Evolutionary conservation across 1,140 invertebrate genomes (phyloP), one percentile per base, ranked within the genome.

Genomic region (Drosophila nigrodunni): DNA sequence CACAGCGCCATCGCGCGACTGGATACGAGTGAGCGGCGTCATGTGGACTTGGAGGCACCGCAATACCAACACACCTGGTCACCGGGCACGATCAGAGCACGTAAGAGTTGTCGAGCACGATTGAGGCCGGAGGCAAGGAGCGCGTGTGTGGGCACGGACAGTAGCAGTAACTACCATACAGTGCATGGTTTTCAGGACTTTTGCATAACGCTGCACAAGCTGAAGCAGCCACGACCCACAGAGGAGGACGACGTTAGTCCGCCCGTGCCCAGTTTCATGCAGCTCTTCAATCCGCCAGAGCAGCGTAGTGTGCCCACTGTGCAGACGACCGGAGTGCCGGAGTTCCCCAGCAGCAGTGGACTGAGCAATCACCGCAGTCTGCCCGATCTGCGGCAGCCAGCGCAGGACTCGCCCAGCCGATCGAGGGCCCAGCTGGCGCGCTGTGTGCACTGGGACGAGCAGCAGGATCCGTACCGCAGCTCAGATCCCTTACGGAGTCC

Each of bases 171-270:
- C 13, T 88, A 89, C 6, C 80, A 88, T 34, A 88, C 83, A 15
- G 85, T 88, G 0, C 83, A 88, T 2, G 83, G 83, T 0, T 89
- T 88, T 13, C 60, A 80, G 41, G 71, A 88, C 50, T 78, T 89
- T n/a, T 89, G 85, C 68, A 55, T 78, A 9, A 85, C 83, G 41
- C 64, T 88, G 74, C 83, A 89, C 8, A 69, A 74, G 0, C 49
- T 80, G 0, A 89, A 66, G 18, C 25, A 9, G 21, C 34, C 60
- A 4, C 25, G 8, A 4, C 6, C 39, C 3, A 0, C n/a, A 8
- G 30, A 50, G 25, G 15, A 25, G 8, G 25, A 30, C 4, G 25
- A 30, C 9, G 2, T 1, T 15, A 7, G 2, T n/a, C 7, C n/a
- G 2, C 6, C 37, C 2, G 8, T 74, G 57, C 76, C 79, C 3